Evolutionary conservation across 2,888 invertebrate species (phyloP), one percentile per base, ranked within the genome.

Genomic region (Leptinotarsa rubiginosa): DNA sequence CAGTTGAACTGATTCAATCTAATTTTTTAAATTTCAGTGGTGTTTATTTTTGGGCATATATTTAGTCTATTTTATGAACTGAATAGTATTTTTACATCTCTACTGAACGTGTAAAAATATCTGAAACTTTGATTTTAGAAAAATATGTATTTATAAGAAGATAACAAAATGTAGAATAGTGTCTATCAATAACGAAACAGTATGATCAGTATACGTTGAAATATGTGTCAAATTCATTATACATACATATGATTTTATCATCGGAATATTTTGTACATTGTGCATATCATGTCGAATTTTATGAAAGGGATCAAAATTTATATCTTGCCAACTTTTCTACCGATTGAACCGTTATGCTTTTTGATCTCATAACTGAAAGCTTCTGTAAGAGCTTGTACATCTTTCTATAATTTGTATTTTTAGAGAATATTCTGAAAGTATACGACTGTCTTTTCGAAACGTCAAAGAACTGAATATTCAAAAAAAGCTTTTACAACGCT

Each of bases 321-420:
- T 84, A 85, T 84, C 85, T 84, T 85, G 85, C 76, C 77, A 75
- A 77, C 74, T 81, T 81, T 81, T 77, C 74, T 77, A 81, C 80
- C 79, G 31, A 78, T 68, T 69, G 16, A 56, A 54, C 62, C 56
- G 13, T 79, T 82, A 82, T 79, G 82, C 82, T 82, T 85, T 85
- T 84, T 81, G 84, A 86, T 86, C 85, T 85, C 84, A 83, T 79
- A 76, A 80, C 79, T 80, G 78, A 78, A 79, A 56, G 47, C 56
- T 69, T 59, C 41, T n/a, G 4, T 62, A 10, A 13, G 56, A 22
- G 56, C 56, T 56, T 22, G 15, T 56, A 15, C 20, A 56, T 56
- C 20, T 56, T 56, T 5, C 56, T 41, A 41, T 41, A 41, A 41
- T 41, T 56, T 56, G 4, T 56, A 5, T 12, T 18, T 56, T 22